These are phyloP conservation scores for Pteronotus mesoamericanus DNA, from an alignment of 2,797 vertebrate genomes.

Conservation along the genomic window DNA sequence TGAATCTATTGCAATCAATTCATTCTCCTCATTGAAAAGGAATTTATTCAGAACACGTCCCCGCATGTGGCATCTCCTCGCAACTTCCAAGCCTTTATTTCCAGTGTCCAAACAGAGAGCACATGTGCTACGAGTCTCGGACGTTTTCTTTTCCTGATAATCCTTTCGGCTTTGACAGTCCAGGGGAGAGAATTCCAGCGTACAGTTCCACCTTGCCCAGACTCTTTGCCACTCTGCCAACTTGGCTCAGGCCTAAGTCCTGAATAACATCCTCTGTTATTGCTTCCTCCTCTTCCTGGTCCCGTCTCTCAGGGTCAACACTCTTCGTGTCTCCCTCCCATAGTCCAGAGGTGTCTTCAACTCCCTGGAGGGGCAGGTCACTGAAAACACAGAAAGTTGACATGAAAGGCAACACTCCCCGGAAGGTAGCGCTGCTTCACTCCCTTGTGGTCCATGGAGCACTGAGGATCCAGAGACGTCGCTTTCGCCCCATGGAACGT, in stretches of 20 bases:
- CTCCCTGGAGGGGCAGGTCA: not conserved
- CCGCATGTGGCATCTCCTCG: not conserved
- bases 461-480: not conserved
- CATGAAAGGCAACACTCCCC: not conserved
- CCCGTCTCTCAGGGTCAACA: not conserved
- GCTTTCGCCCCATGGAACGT: accelerated
- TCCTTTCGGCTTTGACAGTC: not conserved
- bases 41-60: not conserved
- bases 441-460: not conserved
- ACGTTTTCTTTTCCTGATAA: not conserved
- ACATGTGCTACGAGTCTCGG: not conserved
- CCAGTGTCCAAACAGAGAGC: not conserved
- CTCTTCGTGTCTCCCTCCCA: not conserved
- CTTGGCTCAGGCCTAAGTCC: not conserved
- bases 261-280: too few relatives aligned
- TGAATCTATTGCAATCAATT: not conserved
- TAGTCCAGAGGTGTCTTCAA: not conserved
- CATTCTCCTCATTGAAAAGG: not conserved
- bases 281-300: not conserved
- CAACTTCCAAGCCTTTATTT: not conserved
- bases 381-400: not conserved
- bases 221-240: not conserved
- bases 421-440: not conserved
- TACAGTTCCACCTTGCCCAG: not conserved
- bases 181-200: not conserved